phyloP scores from a whole-genome alignment of 1,140 invertebrate species.

The Drosophila mojavensis region DNA sequence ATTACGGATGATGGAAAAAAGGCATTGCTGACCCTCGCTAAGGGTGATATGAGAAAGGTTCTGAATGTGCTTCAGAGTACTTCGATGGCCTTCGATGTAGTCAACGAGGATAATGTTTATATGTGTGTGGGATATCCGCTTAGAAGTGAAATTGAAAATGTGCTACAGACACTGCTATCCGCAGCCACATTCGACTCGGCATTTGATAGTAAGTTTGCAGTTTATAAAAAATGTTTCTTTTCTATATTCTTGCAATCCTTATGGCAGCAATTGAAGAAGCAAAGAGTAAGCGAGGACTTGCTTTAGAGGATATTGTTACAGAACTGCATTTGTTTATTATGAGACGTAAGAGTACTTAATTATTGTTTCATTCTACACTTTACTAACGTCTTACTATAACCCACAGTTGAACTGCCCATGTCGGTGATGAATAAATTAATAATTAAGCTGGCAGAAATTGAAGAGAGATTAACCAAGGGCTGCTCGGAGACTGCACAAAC shows the following conservation, averaged over 20 bases:
- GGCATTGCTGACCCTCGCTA: slow-evolving; percentile 94
- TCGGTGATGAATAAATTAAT: slow-evolving; percentile 90
- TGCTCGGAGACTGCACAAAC: slow-evolving; percentile 94
- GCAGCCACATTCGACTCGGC: slow-evolving; percentile 91
- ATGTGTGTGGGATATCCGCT: slow-evolving; percentile 98
- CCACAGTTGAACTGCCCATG: slow-evolving; percentile 91
- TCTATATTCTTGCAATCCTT: slow-evolving; percentile 16
- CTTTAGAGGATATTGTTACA: slow-evolving; percentile 94
- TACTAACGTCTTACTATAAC: not conserved
- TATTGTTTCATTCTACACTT: not conserved
- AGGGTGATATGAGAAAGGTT: slow-evolving; percentile 99
- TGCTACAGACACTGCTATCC: slow-evolving; percentile 95
- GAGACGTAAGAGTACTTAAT: slow-evolving; percentile 87
- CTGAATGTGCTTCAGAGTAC: slow-evolving; percentile 98
- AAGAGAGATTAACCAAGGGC: slow-evolving; percentile 90
- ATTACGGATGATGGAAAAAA: slow-evolving; percentile 96
- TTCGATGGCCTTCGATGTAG: slow-evolving; percentile 92
- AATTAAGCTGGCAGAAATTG: slow-evolving; percentile 92
- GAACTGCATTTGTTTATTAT: slow-evolving; percentile 94
- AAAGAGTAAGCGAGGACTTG: slow-evolving; percentile 94
- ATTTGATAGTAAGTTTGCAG: slow-evolving; percentile 89
- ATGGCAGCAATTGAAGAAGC: slow-evolving; percentile 92
- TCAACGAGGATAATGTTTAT: slow-evolving; percentile 97
- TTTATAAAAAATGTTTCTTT: not conserved
- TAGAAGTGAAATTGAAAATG: slow-evolving; percentile 94